phyloP scores from a whole-genome alignment of 2,888 invertebrate species.

The Zelleria hepariella region DNA sequence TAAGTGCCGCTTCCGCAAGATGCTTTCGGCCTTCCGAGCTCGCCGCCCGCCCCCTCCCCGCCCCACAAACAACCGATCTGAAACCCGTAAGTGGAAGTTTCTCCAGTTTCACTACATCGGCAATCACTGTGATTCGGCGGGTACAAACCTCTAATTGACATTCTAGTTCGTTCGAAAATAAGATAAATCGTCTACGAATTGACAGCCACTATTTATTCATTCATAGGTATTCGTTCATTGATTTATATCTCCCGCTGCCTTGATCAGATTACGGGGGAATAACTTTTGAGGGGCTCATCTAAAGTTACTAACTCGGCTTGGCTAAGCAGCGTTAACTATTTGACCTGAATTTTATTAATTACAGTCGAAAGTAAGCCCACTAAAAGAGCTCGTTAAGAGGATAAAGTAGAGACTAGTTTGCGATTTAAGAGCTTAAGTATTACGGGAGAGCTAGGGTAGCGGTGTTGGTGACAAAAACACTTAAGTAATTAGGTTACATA shows the following conservation, averaged over 20 bases:
- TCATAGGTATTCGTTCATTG: neutral
- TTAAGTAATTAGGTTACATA: slow-evolving; percentile 51
- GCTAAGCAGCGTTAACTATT: slow-evolving; percentile 2
- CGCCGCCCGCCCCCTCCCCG: slow-evolving; percentile 8
- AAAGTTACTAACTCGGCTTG: neutral
- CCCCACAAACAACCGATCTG: neutral
- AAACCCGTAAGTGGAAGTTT: neutral
- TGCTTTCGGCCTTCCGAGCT: slow-evolving; percentile 18
- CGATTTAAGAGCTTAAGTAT: slow-evolving; percentile 56
- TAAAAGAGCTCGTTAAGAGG: slow-evolving; percentile 45
- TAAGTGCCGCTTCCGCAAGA: slow-evolving; percentile 28
- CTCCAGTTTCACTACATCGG: neutral
- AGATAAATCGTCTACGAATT: neutral
- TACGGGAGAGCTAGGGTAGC: slow-evolving; percentile 34
- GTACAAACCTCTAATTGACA: neutral
- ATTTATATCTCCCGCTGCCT: neutral
- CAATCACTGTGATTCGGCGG: neutral
- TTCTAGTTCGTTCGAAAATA: neutral
- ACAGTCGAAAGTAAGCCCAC: slow-evolving; percentile 37
- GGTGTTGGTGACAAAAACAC: slow-evolving; percentile 48
- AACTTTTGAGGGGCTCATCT: neutral
- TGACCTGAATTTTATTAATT: slow-evolving; percentile 37
- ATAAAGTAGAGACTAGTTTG: slow-evolving; percentile 49
- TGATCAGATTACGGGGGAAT: neutral
- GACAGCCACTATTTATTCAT: neutral